Evolutionary conservation across 2,888 invertebrate genomes (phyloP), one percentile per base, ranked within the genome.

Genomic region (Acanthoscelides obtectus): DNA sequence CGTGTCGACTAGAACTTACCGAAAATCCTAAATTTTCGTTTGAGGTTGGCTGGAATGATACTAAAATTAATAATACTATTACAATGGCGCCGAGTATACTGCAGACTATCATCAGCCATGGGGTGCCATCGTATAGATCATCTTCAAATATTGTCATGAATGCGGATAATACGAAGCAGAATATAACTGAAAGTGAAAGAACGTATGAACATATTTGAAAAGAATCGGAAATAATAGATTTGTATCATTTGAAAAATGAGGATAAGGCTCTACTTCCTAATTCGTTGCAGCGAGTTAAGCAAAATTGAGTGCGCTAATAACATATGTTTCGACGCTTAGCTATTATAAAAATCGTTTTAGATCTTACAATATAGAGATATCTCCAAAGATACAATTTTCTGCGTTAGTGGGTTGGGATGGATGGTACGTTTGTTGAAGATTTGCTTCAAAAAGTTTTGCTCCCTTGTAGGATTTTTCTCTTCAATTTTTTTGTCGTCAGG

Each of bases 21-120:
- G 89, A 88, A 81, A 92, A 92, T 0, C 90, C 88, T 0, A 92
- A 84, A 77, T 89, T 88, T 79, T 87, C 87, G 64, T 88, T 87
- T 0, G 91, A 90, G 20, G 88, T 88, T 0, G 93, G 92, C 79
- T 93, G 92, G 0, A 88, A 82, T 0, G 88, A 87, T 21, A 93
- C 88, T 17, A 87, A 84, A 22, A 84, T 80, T 0, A 92, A 83
- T 4, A 89, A 87, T 22, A 83, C 66, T 0, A 89, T n/a, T 4
- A 84, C 74, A 19, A 84, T 71, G 3, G 78, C 63, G 2, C 75
- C 75, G 20, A 84, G 78, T 12, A 84, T 71, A 0, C 74, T 73
- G 1, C 87, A 84, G 0, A 88, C 81, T 64, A 78, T 74, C 1
- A 82, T 68, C 0, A 86, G 75, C 82, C 86, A 77, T 71, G 80